A percentile compares a stretch with the other conserved stretches of the same genome.
These are phyloP conservation scores for Ryuthela nishihirai DNA, from an alignment of 2,888 invertebrate genomes.

Conservation along the genomic window DNA sequence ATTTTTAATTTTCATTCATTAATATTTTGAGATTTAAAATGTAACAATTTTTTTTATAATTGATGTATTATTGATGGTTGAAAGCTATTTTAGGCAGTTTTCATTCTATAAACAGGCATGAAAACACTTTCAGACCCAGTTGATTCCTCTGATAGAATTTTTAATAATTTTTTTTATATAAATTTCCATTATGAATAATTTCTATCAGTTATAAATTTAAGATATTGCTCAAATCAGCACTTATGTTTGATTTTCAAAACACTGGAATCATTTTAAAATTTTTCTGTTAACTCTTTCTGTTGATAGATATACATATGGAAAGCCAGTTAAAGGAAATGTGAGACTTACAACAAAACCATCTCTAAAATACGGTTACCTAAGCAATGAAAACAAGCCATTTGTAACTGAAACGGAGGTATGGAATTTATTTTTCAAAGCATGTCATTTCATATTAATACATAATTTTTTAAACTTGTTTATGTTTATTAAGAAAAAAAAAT, in stretches of 20 bases:
- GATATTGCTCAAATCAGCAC: too few relatives aligned
- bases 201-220: not conserved
- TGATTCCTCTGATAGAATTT: too few relatives aligned
- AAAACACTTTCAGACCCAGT: too few relatives aligned
- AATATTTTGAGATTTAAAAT: too few relatives aligned
- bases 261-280: too few relatives aligned
- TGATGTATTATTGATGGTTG: too few relatives aligned
- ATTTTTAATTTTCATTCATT: too few relatives aligned
- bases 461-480: not conserved
- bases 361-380: conserved; percentile 51
- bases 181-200: conserved; percentile 1
- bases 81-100: too few relatives aligned
- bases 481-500: not conserved
- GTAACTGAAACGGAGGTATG: conserved; percentile 24
- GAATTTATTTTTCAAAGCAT: too few relatives aligned
- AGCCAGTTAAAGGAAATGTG: conserved; percentile 78
- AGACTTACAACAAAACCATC: conserved; percentile 79
- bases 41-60: too few relatives aligned
- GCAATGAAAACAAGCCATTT: conserved; percentile 25
- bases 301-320: conserved; percentile 74
- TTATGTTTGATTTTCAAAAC: too few relatives aligned
- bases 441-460: not conserved
- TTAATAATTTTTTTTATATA: not conserved
- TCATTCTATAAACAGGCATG: too few relatives aligned
- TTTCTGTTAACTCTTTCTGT: not conserved